phyloP scores from a whole-genome alignment of 2,113 vertebrate species.

The Ifrita kowaldi region DNA sequence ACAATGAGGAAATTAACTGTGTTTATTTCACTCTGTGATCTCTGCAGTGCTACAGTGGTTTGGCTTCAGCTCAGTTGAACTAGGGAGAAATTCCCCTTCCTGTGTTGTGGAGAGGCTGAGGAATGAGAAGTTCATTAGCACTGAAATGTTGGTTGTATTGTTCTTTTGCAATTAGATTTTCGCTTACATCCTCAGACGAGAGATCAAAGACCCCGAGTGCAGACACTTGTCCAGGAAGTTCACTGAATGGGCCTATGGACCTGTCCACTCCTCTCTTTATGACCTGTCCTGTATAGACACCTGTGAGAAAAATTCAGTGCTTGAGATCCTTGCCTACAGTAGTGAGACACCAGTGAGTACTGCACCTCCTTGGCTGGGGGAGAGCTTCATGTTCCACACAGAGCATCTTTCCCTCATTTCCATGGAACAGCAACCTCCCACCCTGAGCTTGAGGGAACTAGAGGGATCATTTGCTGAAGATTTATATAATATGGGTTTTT shows the following conservation, averaged over 20 bases:
- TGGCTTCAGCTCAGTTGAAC: background rate
- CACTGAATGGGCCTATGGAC: constrained; percentile 96
- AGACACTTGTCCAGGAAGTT: constrained; percentile 95
- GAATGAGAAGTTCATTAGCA: background rate
- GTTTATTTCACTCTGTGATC: background rate
- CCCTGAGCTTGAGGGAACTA: background rate
- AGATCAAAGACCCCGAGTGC: constrained; percentile 82
- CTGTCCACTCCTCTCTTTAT: constrained; percentile 90
- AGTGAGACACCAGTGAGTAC: constrained; percentile 86
- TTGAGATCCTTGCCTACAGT: constrained; percentile 90
- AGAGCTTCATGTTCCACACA: background rate
- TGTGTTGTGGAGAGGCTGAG: background rate
- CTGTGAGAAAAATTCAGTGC: constrained; percentile 82
- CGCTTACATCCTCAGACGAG: constrained; percentile 88
- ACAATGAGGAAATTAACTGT: background rate
- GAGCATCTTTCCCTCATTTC: background rate
- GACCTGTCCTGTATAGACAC: constrained; percentile 90
- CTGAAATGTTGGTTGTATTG: constrained; percentile 6
- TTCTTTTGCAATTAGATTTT: constrained; percentile 69
- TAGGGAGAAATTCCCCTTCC: background rate
- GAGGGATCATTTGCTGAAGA: background rate
- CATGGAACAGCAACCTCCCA: background rate
- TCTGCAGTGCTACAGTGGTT: background rate
- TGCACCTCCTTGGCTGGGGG: background rate
- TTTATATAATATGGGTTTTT: background rate